Base-by-base conservation (phyloP, 1,140 invertebrate species). In the Drosophila murphyi region DNA sequence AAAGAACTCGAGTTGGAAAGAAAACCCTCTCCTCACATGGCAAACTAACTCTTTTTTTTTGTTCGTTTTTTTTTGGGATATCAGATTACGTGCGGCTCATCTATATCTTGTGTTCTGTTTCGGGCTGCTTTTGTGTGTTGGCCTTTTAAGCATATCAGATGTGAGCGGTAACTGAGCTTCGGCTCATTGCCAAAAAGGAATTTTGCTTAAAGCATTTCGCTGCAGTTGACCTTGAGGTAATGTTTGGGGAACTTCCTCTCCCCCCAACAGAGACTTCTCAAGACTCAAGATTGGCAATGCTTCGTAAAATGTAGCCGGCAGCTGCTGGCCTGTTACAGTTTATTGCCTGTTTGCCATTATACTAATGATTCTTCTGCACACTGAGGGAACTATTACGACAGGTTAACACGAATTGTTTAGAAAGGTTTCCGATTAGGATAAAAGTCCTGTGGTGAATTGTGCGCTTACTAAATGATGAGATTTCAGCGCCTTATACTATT, bases 41-140 rank as follows among this genome's bases (percentile, higher is more conserved):
- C 61, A 64, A 71, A 63, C 69, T 51, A 41, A 52, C 62, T 64
- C 54, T 61, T 63, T 57, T 56, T n/a, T 63, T 34, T 74, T 69
- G 45, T 69, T 56, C 41, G 12, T 80, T 69, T 73, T 71, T 43
- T 48, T 43, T 48, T 78, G 62, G 69, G 54, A 83, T 87, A 87
- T 87, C 82, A 88, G 83, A 87, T 87, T 87, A 88, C 82, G 76
- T 88, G 83, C 76, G 69, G 76, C 64, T 60, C 52, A 61, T 60
- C 56, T 61, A 43, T 73, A 69, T 73, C 71, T 48, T 32, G 10
- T 41, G 65, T 69, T 69, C 28, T 64, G 63, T 68, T 73, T 68
- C 63, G 70, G 61, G 43, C 8, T 47, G 47, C 45, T 35, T 62
- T 62, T 62, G 60, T 62, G 32, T 51, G 48, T 50, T 20, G 47